Conservation (phyloP, 2,888 invertebrate genomes). For the Pinctada fucata region DNA sequence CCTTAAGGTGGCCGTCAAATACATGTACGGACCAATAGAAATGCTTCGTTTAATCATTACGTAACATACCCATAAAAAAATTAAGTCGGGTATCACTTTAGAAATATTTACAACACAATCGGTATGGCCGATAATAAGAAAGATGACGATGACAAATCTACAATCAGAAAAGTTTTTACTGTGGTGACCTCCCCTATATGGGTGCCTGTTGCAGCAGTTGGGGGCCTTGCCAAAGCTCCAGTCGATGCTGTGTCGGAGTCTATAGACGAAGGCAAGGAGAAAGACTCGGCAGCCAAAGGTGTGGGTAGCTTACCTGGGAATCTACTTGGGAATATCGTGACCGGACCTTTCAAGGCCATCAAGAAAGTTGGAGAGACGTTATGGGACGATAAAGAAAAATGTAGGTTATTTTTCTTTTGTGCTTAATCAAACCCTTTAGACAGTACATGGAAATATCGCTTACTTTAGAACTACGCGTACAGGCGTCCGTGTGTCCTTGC, state of each 20-base stretch:
- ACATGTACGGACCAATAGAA: no score
- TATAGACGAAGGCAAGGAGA: conserved; percentile 20
- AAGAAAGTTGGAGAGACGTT: conserved; percentile 34
- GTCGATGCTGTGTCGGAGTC: conserved; percentile 29
- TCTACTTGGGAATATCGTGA: conserved; percentile 16
- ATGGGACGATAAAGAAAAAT: conserved; percentile 5
- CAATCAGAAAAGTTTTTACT: conserved; percentile 27
- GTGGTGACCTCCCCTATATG: conserved; percentile 38
- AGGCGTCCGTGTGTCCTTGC: no score
- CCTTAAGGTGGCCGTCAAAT: no score
- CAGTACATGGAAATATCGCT: no score
- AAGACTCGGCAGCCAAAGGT: conserved; percentile 27
- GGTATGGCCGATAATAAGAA: conserved; percentile 2
- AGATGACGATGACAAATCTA: conserved; percentile 26
- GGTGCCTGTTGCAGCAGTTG: conserved; percentile 41
- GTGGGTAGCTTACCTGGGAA: conserved; percentile 24
- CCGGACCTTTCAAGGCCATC: conserved; percentile 32
- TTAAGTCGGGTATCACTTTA: no score
- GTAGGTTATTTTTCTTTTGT: no score
- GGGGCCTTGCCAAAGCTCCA: conserved; percentile 31
- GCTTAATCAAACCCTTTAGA: no score
- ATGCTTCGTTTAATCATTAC: no score
- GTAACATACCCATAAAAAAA: no score
- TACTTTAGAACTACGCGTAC: no score
- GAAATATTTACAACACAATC: neutral